Evolutionary conservation across 2,113 vertebrate genomes (phyloP), one percentile per base, ranked within the genome.

Genomic region (Gadus chalcogrammus): DNA sequence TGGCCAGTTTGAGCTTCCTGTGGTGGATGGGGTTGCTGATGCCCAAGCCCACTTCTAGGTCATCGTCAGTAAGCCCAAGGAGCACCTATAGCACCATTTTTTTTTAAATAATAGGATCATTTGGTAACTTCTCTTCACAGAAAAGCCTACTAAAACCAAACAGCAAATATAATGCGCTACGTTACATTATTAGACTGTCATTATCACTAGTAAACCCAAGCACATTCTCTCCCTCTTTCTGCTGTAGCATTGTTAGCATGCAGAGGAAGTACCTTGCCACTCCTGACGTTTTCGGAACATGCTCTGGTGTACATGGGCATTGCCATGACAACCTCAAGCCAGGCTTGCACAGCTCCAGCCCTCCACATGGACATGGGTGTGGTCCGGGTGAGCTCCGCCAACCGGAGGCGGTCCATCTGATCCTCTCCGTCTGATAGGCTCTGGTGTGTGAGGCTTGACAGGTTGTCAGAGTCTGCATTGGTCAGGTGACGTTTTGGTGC

Each of bases 321-420:
- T 42, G 94, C 94, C 94, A 95, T 95, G 85, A 94, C 91, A 67
- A 95, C 93, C 86, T 95, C 94, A 60, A 95, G 93, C 94, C 94
- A 95, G 74, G 94, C 92, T 89, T 94, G 94, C 68, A 95, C 93
- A 0, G 94, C 91, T 61, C 93, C 92, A 0, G 94, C 93, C 85
- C 93, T 92, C 94, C 94, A 95, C 71, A 86, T 92, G 22, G 93
- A 94, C 94, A 95, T 95, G 79, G 92, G 92, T 0, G 90, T 93
- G 22, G 74, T 84, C 78, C 93, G 85, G 64, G 93, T 93, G 61
- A 94, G 88, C 86, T 93, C 93, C 38, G 90, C 93, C 74, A 94
- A 93, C 85, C 94, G 93, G 71, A 94, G 90, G 70, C 93, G 90
- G 80, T 95, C 94, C 87, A 89, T 71, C 86, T 94, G 93, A 71